Evolutionary conservation across 2,888 invertebrate species (phyloP).

Genomic region (Epinotia nisella): DNA sequence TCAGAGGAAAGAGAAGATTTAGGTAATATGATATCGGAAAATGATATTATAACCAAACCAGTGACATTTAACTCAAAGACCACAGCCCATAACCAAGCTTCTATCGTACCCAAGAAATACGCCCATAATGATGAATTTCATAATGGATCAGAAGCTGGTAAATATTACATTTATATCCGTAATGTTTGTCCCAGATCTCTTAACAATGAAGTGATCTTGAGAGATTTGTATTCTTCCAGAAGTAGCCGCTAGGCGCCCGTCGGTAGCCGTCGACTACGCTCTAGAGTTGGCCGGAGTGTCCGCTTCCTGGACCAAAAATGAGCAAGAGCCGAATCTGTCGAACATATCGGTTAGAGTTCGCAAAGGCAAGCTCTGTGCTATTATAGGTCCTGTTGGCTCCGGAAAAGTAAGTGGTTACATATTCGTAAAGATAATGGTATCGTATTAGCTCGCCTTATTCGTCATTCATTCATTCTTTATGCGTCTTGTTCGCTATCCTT

Average conservation of each 20-base stretch:
- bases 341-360: slow-evolving; percentile 84
- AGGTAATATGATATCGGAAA: slow-evolving; percentile 48
- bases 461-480: too few species aligned
- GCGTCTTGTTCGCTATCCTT: too few species aligned
- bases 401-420: slow-evolving; percentile 50
- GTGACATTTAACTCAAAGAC: slow-evolving; percentile 58
- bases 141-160: slow-evolving; percentile 52
- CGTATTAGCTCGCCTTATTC: too few species aligned
- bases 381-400: slow-evolving; percentile 93
- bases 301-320: slow-evolving; percentile 73
- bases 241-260: slow-evolving; percentile 31
- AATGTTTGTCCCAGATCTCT: neutral
- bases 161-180: slow-evolving; percentile 15
- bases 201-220: too few species aligned
- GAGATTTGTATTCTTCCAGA: slow-evolving; percentile 33
- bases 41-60: slow-evolving; percentile 50
- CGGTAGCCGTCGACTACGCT: slow-evolving; percentile 57
- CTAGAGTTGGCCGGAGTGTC: slow-evolving; percentile 65
- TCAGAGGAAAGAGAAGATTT: slow-evolving; percentile 71
- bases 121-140: slow-evolving; percentile 49
- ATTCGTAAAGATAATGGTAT: neutral
- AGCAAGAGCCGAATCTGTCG: slow-evolving; percentile 77
- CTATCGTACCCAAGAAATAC: slow-evolving; percentile 58
- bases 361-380: slow-evolving; percentile 87
- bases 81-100: slow-evolving; percentile 45